Evolutionary conservation across 2,888 invertebrate genomes (phyloP), one percentile per base, ranked within the genome.

Genomic region (Brachypterus glaber): DNA sequence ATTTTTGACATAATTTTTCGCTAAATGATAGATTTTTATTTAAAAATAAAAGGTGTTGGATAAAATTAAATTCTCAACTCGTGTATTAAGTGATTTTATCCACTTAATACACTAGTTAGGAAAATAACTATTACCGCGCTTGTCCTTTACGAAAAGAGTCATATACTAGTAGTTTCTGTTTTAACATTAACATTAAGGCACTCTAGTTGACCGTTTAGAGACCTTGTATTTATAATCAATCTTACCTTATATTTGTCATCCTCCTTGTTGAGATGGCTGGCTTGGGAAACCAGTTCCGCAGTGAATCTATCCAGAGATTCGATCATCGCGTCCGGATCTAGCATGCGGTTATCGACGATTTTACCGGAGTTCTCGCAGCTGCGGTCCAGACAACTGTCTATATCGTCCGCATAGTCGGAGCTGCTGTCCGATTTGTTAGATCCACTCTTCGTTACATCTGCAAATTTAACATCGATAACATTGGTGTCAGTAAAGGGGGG

Each of bases 291-390:
- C 30, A 79, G 63, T 46, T 78, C 73, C 8, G 76, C 73, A 0
- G 79, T 79, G 12, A 79, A 64, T 12, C 78, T 67, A 54, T 79
- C 79, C 35, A 79, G 66, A 0, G 78, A 79, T 43, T 76, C 77
- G 1, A 79, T 69, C 79, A 79, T 79, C 1, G 78, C 70, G 51
- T 78, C 78, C 0, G 78, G 77, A 64, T 79, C 77, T 39, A 66
- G 44, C 66, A 66, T 66, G 13, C 66, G 53, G 40, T 60, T 63
- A 40, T 62, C 59, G 7, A 59, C 51, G 8, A 52, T 35, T 30
- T 44, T 46, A 24, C 47, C 47, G 2, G 52, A 53, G 25, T 55
- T 58, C 17, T 58, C 60, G 37, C 57, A 56, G 30, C 59, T 60
- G 30, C 57, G 49, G 18, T 55, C 57, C n/a, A 60, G 48, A 33